phyloP scores from a whole-genome alignment of 2,797 vertebrate genomes.

The Octomys mimax region DNA sequence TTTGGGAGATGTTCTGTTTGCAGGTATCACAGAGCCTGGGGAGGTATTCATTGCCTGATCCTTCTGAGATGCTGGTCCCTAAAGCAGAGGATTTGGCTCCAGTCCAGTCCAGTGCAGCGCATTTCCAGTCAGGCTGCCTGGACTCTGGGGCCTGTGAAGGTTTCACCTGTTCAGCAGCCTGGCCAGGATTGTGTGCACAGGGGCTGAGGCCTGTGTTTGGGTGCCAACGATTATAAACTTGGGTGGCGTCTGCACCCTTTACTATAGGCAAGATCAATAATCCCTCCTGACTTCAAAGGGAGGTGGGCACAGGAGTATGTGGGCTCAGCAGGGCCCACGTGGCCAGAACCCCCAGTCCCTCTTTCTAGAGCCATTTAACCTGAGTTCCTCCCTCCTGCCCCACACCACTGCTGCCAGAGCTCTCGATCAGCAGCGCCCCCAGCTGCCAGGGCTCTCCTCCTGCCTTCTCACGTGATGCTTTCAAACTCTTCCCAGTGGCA shows the following conservation, averaged over 20 bases:
- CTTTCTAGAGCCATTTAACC: not conserved
- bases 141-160: constrained; percentile 7
- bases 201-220: not conserved
- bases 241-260: not conserved
- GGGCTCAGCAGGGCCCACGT: not conserved
- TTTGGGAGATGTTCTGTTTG: not conserved
- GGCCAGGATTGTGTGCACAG: not conserved
- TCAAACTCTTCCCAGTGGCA: not conserved
- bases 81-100: not conserved
- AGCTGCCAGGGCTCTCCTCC: not conserved
- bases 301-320: not conserved
- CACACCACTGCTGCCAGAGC: not conserved
- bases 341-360: not conserved
- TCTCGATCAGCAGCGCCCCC: not conserved
- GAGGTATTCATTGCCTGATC: not conserved
- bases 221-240: not conserved
- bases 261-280: not conserved
- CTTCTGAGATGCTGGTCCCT: not conserved
- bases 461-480: not conserved
- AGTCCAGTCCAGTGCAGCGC: not conserved
- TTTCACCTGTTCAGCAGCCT: not conserved
- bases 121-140: not conserved
- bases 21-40: not conserved
- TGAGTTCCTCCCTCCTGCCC: not conserved
- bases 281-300: constrained; percentile 49